A percentile compares a stretch with the other conserved stretches of the same genome.
These are phyloP conservation scores for Pachliopta kotzebuea DNA, from an alignment of 2,888 invertebrate species.

Conservation along the genomic window DNA sequence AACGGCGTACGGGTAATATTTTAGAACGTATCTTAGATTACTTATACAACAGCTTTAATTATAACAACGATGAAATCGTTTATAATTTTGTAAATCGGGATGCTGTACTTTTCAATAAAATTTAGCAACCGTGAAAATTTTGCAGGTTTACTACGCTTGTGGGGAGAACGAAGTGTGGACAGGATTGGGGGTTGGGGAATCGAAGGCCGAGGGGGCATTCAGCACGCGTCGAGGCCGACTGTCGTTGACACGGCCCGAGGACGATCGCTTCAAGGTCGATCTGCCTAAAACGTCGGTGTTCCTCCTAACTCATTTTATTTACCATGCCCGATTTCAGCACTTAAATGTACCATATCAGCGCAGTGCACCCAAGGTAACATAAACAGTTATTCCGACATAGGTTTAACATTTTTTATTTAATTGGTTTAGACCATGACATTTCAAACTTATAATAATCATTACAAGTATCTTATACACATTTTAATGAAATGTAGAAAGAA, in stretches of 20 bases:
- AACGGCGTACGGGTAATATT: neutral
- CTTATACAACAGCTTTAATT: neutral
- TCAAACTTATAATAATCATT: too few species aligned
- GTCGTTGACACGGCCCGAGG: slow-evolving; percentile 75
- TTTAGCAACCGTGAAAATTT: slow-evolving; percentile 2
- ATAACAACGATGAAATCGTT: neutral
- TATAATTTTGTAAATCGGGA: neutral
- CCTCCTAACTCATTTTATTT: slow-evolving; percentile 31
- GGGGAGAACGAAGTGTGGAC: slow-evolving; percentile 14
- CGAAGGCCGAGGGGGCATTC: slow-evolving; percentile 41
- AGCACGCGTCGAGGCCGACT: slow-evolving; percentile 58
- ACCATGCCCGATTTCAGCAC: slow-evolving; percentile 15
- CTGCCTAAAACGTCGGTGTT: slow-evolving; percentile 46
- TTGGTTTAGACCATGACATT: too few species aligned
- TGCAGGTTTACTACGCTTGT: slow-evolving; percentile 14
- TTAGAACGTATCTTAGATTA: neutral
- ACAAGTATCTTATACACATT: too few species aligned
- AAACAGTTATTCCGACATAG: neutral
- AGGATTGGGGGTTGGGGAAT: slow-evolving; percentile 36
- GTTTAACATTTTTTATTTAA: neutral
- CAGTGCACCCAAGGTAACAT: neutral
- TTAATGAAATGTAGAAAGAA: too few species aligned
- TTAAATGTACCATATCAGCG: neutral
- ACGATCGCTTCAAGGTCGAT: slow-evolving; percentile 66
- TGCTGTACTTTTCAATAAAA: neutral